These are phyloP conservation scores for Anguilla japonica DNA, from an alignment of 2,113 vertebrate species.

Conservation along the genomic window DNA sequence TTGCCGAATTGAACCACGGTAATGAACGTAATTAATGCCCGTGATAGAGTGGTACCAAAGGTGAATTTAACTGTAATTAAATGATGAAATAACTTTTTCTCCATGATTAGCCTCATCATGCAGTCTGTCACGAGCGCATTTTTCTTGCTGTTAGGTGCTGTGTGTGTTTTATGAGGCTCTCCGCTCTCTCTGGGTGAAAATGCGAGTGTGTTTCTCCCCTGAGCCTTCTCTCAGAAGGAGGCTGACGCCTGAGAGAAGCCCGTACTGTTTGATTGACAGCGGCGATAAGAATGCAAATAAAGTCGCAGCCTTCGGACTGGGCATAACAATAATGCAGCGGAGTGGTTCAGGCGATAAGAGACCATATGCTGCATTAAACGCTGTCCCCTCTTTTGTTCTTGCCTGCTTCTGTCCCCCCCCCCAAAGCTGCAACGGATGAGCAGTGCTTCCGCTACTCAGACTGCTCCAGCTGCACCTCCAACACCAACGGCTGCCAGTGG, in stretches of 20 bases:
- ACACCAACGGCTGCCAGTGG: conserved; percentile 97
- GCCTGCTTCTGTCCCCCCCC: neutral
- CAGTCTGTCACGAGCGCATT: neutral
- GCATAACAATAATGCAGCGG: neutral
- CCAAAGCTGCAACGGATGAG: conserved; percentile 82
- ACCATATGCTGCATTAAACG: neutral
- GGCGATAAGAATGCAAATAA: neutral
- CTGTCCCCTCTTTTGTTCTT: neutral
- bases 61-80: conserved; percentile 9
- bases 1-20: neutral
- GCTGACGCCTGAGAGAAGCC: neutral
- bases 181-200: neutral
- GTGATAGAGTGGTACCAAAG: neutral
- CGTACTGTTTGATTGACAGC: neutral
- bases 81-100: neutral
- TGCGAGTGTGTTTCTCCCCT: neutral
- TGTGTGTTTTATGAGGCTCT: neutral
- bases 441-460: conserved; percentile 88
- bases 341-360: neutral
- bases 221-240: neutral
- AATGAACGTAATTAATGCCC: neutral
- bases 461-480: conserved; percentile 92
- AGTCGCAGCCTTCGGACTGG: neutral
- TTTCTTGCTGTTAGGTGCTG: neutral
- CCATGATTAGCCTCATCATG: neutral